Base-by-base conservation (phyloP, 2,888 invertebrate species). In the Apodemia duryi region DNA sequence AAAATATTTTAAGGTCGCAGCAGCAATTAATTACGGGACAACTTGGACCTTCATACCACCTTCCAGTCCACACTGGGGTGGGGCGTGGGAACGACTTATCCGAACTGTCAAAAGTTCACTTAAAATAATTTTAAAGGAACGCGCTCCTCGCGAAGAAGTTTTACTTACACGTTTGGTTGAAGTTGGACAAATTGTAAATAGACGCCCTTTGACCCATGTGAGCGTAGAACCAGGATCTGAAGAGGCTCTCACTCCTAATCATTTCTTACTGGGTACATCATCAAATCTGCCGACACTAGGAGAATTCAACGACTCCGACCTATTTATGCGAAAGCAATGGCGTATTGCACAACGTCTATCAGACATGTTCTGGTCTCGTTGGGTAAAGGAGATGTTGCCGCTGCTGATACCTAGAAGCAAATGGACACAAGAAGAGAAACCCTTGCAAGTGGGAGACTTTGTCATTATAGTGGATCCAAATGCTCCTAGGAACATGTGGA, bases 201-300 rank as follows among this genome's bases (percentile, higher is more conserved):
- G 54, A 6, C 65, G 70, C 4, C 69, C 77, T 1, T 62, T 79
- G 5, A 73, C 69, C 1, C 72, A 75, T 66, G 75, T 77, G 0
- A 72, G 75, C 0, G 68, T 71, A 9, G 73, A 76, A 10, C 69
- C 68, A 2, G 61, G 65, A 5, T 69, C 70, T 43, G 32, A 52
- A n/a, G 75, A 75, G 62, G 35, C 71, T 0, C 63, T 77, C 13
- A 76, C 77, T 1, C 71, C 69, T 0, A 73, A 72, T 61, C 70
- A 72, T 51, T 71, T 72, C 49, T 54, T 72, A 1, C 35, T 71
- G 6, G 52, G n/a, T 52, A 5, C 52, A 9, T 28, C 21, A 9
- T 2, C 28, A 9, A 52, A 52, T 7, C 9, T 52, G 21, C 52
- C 52, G n/a, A 52, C 7, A n/a, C 21, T 21, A 21, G 2, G 74